Percentiles rank a stretch among this genome's conserved stretches.
phyloP scores from a whole-genome alignment of 64 coral and sea anemone genomes.

The Montipora cactus region DNA sequence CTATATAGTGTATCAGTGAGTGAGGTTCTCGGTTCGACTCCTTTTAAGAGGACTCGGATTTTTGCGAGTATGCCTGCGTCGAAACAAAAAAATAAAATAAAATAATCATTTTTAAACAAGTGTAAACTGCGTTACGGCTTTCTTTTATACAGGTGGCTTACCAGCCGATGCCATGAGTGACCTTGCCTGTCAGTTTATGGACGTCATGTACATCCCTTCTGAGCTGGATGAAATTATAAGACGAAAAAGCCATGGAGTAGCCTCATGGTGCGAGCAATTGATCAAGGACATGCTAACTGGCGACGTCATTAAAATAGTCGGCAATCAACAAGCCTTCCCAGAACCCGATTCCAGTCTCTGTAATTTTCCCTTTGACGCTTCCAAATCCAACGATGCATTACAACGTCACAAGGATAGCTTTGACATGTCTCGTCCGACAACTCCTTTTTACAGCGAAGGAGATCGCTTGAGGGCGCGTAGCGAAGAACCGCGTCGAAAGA shows the following conservation, averaged over 20 bases:
- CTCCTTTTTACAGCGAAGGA: constrained; percentile 7
- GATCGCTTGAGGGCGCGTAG: not conserved
- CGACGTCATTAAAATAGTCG: constrained; percentile 71
- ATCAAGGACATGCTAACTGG: constrained; percentile 94
- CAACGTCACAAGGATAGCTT: not conserved
- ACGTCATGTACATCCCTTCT: constrained; percentile 91
- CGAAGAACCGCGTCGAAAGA: not conserved
- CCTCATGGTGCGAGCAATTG: constrained; percentile 97
- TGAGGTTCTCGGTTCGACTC: too few species aligned
- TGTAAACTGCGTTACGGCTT: not conserved
- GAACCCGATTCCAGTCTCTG: not conserved
- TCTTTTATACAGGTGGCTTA: constrained; percentile 68
- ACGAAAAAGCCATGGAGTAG: constrained; percentile 93
- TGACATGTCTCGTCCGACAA: not conserved
- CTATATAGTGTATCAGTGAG: too few species aligned
- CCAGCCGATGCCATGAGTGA: constrained; percentile 82
- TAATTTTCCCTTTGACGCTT: not conserved
- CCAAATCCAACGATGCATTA: not conserved
- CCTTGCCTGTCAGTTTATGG: constrained; percentile 96
- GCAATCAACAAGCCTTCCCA: constrained; percentile 65
- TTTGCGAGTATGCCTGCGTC: too few species aligned
- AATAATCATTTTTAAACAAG: too few species aligned
- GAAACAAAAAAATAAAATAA: too few species aligned
- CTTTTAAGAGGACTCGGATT: too few species aligned
- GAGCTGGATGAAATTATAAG: constrained; percentile 83